Evolutionary conservation across 1,140 invertebrate species (phyloP).

Genomic region (Coboldia fuscipes): DNA sequence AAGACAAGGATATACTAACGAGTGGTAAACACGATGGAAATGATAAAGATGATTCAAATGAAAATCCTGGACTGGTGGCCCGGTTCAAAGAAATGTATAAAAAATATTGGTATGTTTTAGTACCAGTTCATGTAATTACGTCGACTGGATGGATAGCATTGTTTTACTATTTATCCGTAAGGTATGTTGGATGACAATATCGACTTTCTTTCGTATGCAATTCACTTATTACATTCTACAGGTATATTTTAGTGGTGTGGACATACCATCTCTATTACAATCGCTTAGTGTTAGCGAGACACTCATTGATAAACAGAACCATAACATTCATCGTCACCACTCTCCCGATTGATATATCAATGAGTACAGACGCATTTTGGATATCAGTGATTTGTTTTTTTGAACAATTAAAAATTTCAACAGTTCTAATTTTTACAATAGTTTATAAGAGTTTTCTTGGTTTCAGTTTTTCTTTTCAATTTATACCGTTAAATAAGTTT

Average conservation of each 20-base stretch:
- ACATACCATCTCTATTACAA: slow-evolving; percentile 44
- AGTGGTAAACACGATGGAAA: background rate
- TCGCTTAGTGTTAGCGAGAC: slow-evolving; percentile 49
- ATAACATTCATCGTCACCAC: too few relatives aligned
- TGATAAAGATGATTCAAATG: background rate
- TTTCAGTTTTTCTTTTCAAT: too few relatives aligned
- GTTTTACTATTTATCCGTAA: slow-evolving; percentile 72
- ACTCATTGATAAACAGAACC: slow-evolving; percentile 47
- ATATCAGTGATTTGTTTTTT: slow-evolving; percentile 5
- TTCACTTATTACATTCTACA: background rate
- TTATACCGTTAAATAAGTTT: too few relatives aligned
- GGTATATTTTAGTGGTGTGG: background rate
- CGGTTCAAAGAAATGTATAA: slow-evolving; percentile 79
- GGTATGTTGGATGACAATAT: slow-evolving; percentile 29
- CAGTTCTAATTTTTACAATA: background rate
- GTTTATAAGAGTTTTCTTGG: too few relatives aligned
- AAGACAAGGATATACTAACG: too few relatives aligned
- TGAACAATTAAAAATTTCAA: slow-evolving; percentile 2
- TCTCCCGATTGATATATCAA: too few relatives aligned
- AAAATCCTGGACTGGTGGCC: slow-evolving; percentile 44
- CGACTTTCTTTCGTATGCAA: background rate
- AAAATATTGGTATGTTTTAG: slow-evolving; percentile 84
- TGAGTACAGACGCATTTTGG: too few relatives aligned
- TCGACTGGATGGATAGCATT: slow-evolving; percentile 64
- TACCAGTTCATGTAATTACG: slow-evolving; percentile 75